Base-by-base conservation (phyloP, 2,113 vertebrate genomes). In the Notarius lentiginosus region DNA sequence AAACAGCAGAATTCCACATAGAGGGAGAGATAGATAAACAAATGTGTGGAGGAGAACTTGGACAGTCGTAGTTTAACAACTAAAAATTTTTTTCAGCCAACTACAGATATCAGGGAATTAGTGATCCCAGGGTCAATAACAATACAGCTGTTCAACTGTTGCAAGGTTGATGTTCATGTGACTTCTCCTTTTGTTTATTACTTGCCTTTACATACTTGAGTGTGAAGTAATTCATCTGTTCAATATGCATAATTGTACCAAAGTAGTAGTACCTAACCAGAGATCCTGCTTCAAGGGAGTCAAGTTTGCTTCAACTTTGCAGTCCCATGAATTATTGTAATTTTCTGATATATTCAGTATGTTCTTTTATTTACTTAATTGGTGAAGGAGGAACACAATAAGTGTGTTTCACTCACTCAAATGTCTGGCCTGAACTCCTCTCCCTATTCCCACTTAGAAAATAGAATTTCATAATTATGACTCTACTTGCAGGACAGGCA, bases 1-100 rank as follows among this genome's bases (percentile, higher is more conserved):
- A 73, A 53, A 83, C 84, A 83, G 51, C 75, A 75, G 72, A 61
- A 30, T 72, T 76, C 60, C 70, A 86, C 34, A 88, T 61, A 79
- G 49, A 58, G 49, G 47, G 58, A 85, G 1, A 60, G 53, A 84
- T 1, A 41, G 17, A 84, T 14, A 30, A 30, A 14, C 14, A 63
- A 53, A 47, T 11, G 58, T 51, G 15, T 60, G 68, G 10, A 24
- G 22, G 27, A 51, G 9, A 27, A 12, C 27, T 18, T 47, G 51
- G 11, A 56, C 8, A 47, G 5, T 10, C 24, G 60, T 0, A n/a
- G 83, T 20, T 17, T 27, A 30, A 41, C 34, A 20, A 7, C 14
- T 70, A 8, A 7, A 0, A 7, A 7, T 17, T 70, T 17, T 17
- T 70, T 17, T 17, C 15, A 70, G 30, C 17, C 7, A 8, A 4